These are phyloP conservation scores for Cantharis nigra DNA, from an alignment of 2,888 invertebrate species.

Conservation along the genomic window DNA sequence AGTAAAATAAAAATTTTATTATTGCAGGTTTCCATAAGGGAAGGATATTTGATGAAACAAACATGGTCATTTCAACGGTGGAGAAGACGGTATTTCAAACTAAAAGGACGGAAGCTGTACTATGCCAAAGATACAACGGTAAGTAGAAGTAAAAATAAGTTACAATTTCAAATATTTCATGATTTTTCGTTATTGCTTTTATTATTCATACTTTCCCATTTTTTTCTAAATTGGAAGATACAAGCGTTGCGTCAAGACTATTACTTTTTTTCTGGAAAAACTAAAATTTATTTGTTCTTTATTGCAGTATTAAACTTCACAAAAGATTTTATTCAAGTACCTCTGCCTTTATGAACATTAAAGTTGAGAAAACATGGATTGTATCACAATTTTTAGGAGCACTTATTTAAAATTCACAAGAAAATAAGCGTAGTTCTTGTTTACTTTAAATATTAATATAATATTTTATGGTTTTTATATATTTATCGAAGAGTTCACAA, in stretches of 20 bases:
- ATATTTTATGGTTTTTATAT: neutral
- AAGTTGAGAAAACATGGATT: neutral
- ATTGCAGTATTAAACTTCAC: neutral
- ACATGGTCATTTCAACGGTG: constrained; percentile 85
- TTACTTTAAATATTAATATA: neutral
- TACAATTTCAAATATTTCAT: neutral
- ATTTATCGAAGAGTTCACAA: no score
- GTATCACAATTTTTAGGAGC: neutral
- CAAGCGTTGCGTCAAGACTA: neutral
- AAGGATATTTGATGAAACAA: constrained; percentile 86
- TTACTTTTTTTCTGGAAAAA: neutral
- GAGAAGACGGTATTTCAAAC: constrained; percentile 82
- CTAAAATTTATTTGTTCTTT: neutral
- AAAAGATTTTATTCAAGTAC: neutral
- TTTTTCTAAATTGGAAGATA: neutral
- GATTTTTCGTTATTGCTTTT: neutral
- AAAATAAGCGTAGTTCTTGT: neutral
- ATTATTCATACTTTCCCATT: neutral
- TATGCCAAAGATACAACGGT: constrained; percentile 89
- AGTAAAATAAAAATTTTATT: constrained; percentile 9
- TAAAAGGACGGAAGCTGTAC: constrained; percentile 81
- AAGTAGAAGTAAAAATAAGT: constrained; percentile 37
- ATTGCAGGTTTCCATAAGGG: constrained; percentile 66
- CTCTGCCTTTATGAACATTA: no score
- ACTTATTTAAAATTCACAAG: neutral